phyloP scores from a whole-genome alignment of 2,113 vertebrate genomes.

The Scomber scombrus region DNA sequence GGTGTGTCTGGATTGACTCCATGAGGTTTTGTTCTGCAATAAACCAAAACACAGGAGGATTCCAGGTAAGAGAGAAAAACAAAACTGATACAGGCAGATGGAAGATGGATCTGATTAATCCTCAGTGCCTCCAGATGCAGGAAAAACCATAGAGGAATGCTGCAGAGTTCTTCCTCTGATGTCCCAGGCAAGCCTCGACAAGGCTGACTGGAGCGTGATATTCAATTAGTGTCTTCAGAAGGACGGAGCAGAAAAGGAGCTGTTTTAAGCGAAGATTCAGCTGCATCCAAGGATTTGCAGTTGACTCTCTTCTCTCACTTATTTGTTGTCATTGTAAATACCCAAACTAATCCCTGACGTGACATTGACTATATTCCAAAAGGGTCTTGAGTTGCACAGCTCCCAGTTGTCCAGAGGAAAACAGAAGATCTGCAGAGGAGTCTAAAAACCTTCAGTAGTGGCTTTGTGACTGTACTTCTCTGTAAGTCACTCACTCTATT shows the following conservation, averaged over 20 bases:
- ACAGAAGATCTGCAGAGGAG: slow-evolving; percentile 4
- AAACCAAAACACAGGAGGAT: slow-evolving; percentile 12
- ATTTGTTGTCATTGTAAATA: slow-evolving; percentile 42
- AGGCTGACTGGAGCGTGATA: slow-evolving; percentile 30
- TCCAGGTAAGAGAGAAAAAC: slow-evolving; percentile 35
- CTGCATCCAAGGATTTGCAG: slow-evolving; percentile 31
- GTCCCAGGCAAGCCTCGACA: slow-evolving; percentile 65
- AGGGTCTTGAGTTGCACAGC: slow-evolving; percentile 5
- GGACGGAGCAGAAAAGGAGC: slow-evolving; percentile 30
- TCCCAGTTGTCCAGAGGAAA: slow-evolving; percentile 18
- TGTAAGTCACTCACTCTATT: slow-evolving; percentile 26
- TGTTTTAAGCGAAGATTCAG: slow-evolving; percentile 18
- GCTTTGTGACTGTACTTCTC: slow-evolving; percentile 27
- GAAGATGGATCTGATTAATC: slow-evolving; percentile 40
- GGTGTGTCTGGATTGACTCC: slow-evolving; percentile 26
- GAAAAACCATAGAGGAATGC: slow-evolving; percentile 42
- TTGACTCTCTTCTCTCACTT: slow-evolving; percentile 27
- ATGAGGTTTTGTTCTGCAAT: background rate
- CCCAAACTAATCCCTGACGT: slow-evolving; percentile 28
- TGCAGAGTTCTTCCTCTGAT: slow-evolving; percentile 34
- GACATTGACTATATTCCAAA: slow-evolving; percentile 26
- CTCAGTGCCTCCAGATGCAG: slow-evolving; percentile 18
- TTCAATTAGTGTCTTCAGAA: slow-evolving; percentile 42
- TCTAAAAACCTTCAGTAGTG: slow-evolving; percentile 1
- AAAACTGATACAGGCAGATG: slow-evolving; percentile 30